A percentile compares a stretch with the other conserved stretches of the same genome.
Conservation (phyloP, 92 coral and sea anemone species). For the Epizoanthus ramosus region DNA sequence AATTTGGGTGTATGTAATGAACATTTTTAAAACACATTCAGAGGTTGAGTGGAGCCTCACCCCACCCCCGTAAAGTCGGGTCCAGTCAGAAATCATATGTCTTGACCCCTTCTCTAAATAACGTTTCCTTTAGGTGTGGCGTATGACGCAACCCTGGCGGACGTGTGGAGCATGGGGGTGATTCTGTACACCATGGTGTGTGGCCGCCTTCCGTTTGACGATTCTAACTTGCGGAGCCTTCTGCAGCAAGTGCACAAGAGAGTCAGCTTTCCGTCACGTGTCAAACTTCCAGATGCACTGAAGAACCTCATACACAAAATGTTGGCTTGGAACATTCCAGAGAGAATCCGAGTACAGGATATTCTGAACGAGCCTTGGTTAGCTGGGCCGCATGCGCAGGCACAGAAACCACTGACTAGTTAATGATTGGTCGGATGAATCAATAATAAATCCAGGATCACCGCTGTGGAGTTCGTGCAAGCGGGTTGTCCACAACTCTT, state of each 20-base stretch:
- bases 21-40: too few relatives aligned
- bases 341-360: conserved; percentile 80
- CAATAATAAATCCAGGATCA: background rate
- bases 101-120: too few relatives aligned
- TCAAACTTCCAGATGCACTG: conserved; percentile 75
- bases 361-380: conserved; percentile 75
- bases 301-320: conserved; percentile 84
- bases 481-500: too few relatives aligned
- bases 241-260: conserved; percentile 95
- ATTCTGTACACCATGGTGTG: conserved; percentile 97
- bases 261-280: conserved; percentile 83
- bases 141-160: conserved; percentile 94
- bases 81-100: too few relatives aligned
- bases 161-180: conserved; percentile 99
- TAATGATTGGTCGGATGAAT: background rate
- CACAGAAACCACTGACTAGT: conserved; percentile 17
- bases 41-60: too few relatives aligned
- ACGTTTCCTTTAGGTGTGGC: conserved; percentile 76
- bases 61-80: too few relatives aligned
- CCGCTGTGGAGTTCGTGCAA: background rate
- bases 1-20: too few relatives aligned
- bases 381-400: conserved; percentile 30
- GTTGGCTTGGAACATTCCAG: conserved; percentile 93
- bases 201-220: conserved; percentile 94
- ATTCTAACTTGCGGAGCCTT: conserved; percentile 88